Base-by-base conservation (phyloP, 92 coral and sea anemone species). In the Epizoanthus ramosus region DNA sequence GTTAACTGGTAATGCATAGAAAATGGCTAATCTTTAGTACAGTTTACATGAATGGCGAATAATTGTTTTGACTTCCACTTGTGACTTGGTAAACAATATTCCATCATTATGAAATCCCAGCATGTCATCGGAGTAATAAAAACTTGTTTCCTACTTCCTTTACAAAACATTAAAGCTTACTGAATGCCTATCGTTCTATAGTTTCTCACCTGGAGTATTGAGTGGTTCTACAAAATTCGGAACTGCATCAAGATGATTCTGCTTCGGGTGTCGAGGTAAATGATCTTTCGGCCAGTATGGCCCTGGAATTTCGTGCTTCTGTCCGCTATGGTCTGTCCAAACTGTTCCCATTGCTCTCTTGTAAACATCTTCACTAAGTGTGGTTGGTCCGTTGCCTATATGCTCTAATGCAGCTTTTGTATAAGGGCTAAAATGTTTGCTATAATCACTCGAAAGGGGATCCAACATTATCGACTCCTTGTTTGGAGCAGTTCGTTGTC, bases 271-370 rank as follows among this genome's bases (percentile, higher is more conserved):
- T 19, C 87, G 87, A 28, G 99, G 99, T 61, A 92, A 74, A 65
- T 95, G 98, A 31, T 93, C 99, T 10, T 91, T 89, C 0, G 99
- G 99, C 93, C 98, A 97, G 79, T 75, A 97, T 4, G 99, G 99
- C 25, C 99, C 99, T 0, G 85, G 86, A 22, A 90, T 57, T 15
- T 90, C 93, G 43, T 91, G 94, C 31, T 77, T 74, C 2, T 76
- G 61, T 41, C 98, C 98, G 63, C 84, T 88, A 24, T 86, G 81
- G 63, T 91, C 98, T 1, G 80, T 33, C 98, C 98, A 93, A 16
- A 79, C 60, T 12, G 79, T 63, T 3, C 91, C 94, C 1, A 87
- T 83, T 5, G 93, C 89, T 43, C 92, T 85, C 80, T 88, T 84
- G 65, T 83, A 93, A 13, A 88, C 75, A 74, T 67, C 64, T 39